Base-by-base conservation (phyloP, 1,140 invertebrate species). In the Littorina saxatilis region DNA sequence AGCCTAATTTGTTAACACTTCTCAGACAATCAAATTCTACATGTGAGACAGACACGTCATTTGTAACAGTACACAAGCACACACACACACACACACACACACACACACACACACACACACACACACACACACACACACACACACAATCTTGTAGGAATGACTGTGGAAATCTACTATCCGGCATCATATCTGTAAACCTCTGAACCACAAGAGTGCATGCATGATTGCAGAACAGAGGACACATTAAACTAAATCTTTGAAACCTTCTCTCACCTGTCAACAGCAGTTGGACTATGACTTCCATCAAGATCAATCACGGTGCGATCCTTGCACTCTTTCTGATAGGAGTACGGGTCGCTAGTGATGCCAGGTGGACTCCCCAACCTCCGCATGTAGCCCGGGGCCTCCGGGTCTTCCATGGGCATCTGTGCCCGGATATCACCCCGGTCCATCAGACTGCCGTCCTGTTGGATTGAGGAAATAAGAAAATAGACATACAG, bases 291-390 rank as follows among this genome's bases (percentile, higher is more conserved):
- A 32, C 40, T 73, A 43, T 73, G 70, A 39, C 70, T 73, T 23
- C 27, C 40, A 50, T 3, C 23, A 13, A 27, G 23, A 4, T 73
- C 70, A 73, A 13, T 43, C 17, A 47, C n/a, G 40, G 1, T 15
- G 32, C 73, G n/a, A 27, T 50, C 32, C n/a, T 27, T 5, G 2
- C 29, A 3, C 27, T 29, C 47, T 27, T 4, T 47, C 23, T 63
- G 58, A 63, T 47, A 29, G 32, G 29, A 37, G 40, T 43, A 40
- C 13, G 79, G 68, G 9, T 40, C 27, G 72, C 75, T 63, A 15
- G 39, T 11, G 73, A 82, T 82, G n/a, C 74, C 74, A 1, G 81
- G 81, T 2, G 81, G 81, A 37, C 81, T 82, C 27, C 81, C 81
- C 55, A 82, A 39, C 66, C 70, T 82, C 13, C 81, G 55, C 52